phyloP scores from a whole-genome alignment of 2,797 vertebrate species.

The Gila robusta region DNA sequence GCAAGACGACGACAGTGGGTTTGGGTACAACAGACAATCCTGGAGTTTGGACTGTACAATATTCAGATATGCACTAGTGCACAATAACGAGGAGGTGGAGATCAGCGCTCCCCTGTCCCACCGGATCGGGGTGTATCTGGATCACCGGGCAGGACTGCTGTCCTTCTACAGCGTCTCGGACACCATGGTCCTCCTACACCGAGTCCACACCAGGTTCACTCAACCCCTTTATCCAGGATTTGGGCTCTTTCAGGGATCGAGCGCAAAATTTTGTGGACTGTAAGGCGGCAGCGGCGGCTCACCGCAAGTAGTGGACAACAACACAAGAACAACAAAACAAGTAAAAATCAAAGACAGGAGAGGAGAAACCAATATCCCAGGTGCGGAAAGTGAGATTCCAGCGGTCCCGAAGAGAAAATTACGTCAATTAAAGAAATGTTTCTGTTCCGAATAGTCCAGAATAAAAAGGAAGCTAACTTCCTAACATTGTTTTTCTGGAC shows the following conservation, averaged over 20 bases:
- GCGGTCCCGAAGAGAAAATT: not conserved
- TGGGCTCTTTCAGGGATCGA: slow-evolving; percentile 53
- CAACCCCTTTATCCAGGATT: slow-evolving; percentile 70
- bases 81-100: slow-evolving; percentile 58
- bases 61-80: slow-evolving; percentile 41
- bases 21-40: slow-evolving; percentile 66
- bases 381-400: not conserved
- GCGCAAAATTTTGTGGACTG: slow-evolving; percentile 1
- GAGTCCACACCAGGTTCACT: slow-evolving; percentile 63
- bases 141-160: slow-evolving; percentile 62
- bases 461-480: not conserved
- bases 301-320: not conserved
- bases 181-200: slow-evolving; percentile 61
- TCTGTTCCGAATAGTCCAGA: not conserved
- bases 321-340: not conserved
- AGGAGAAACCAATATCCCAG: not conserved
- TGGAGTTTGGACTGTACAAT: slow-evolving; percentile 66
- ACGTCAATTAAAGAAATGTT: not conserved
- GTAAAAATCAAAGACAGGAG: not conserved
- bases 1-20: slow-evolving; percentile 54
- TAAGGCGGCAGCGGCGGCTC: not conserved
- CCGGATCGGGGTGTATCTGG: slow-evolving; percentile 66
- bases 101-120: slow-evolving; percentile 37
- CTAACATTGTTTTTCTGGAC: too few species aligned
- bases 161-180: slow-evolving; percentile 66